A percentile compares a stretch with the other conserved stretches of the same genome.
These are phyloP conservation scores for Aurelia sp. DNA, from an alignment of 30 jellyfish, hydroid and myxozoan genomes.

Conservation along the genomic window DNA sequence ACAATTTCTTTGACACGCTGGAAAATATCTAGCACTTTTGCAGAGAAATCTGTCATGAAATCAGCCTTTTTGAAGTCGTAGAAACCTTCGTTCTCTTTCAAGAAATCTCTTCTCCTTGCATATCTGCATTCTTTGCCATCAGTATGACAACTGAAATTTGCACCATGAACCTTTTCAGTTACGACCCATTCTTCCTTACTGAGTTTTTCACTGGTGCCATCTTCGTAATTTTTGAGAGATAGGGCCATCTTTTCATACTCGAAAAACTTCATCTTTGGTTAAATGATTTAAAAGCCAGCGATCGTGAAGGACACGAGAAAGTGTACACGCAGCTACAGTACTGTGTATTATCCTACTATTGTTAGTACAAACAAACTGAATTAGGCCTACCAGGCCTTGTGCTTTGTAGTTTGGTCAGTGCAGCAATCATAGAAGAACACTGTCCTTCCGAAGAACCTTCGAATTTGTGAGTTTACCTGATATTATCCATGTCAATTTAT, in stretches of 20 bases:
- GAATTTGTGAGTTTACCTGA: too few relatives aligned
- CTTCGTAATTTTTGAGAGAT: constrained; percentile 42
- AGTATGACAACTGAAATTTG: constrained; percentile 91
- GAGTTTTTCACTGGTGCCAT: constrained; percentile 1
- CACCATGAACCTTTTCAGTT: constrained; percentile 94
- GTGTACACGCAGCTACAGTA: too few relatives aligned
- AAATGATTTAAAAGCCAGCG: background rate
- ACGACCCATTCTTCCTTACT: constrained; percentile 83
- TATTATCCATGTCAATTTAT: too few relatives aligned
- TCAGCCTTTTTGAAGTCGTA: constrained; percentile 63
- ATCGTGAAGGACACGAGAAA: too few relatives aligned
- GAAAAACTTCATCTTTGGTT: constrained; percentile 50
- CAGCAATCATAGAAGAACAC: too few relatives aligned
- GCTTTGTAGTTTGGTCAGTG: too few relatives aligned
- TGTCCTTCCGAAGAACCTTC: too few relatives aligned
- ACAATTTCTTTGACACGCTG: constrained; percentile 43
- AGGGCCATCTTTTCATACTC: constrained; percentile 88
- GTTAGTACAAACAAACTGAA: too few relatives aligned
- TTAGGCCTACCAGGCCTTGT: too few relatives aligned
- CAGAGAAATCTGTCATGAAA: constrained; percentile 84
- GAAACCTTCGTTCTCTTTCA: constrained; percentile 72
- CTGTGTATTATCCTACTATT: too few relatives aligned
- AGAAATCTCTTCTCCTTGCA: constrained; percentile 93
- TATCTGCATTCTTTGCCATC: constrained; percentile 72
- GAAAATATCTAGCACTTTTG: constrained; percentile 63